Conservation (phyloP, 2,113 vertebrate genomes). For the Macrotus californicus region DNA sequence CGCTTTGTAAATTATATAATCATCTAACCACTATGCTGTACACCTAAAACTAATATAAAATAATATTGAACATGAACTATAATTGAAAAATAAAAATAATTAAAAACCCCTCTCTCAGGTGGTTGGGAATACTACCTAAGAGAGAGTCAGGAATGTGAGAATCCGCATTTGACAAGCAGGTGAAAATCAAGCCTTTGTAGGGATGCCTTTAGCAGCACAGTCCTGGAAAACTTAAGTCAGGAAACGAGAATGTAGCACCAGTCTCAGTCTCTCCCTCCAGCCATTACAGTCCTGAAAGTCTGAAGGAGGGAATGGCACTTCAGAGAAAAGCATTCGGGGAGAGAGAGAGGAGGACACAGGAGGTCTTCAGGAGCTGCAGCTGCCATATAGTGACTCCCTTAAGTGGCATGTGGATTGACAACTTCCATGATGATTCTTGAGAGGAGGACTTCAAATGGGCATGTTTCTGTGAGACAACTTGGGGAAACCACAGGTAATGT, state of each 20-base stretch:
- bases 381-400: background rate
- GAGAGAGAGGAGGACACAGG: background rate
- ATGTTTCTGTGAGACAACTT: background rate
- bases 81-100: background rate
- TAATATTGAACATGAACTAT: background rate
- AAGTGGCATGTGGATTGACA: background rate
- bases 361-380: background rate
- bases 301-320: background rate
- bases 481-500: background rate
- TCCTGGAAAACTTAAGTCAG: background rate
- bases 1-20: background rate
- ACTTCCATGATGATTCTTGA: background rate
- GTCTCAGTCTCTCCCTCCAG: background rate
- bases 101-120: background rate
- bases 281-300: background rate
- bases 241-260: background rate
- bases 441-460: background rate
- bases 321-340: background rate
- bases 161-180: conserved; percentile 2
- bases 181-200: background rate
- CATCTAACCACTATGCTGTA: background rate
- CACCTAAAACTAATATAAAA: background rate
- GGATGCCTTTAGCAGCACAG: background rate
- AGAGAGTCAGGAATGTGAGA: background rate
- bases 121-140: background rate